A percentile compares a stretch with the other conserved stretches of the same genome.
Conservation (phyloP, 2,113 vertebrate species). For the Hypocryptadius cinnamomeus region DNA sequence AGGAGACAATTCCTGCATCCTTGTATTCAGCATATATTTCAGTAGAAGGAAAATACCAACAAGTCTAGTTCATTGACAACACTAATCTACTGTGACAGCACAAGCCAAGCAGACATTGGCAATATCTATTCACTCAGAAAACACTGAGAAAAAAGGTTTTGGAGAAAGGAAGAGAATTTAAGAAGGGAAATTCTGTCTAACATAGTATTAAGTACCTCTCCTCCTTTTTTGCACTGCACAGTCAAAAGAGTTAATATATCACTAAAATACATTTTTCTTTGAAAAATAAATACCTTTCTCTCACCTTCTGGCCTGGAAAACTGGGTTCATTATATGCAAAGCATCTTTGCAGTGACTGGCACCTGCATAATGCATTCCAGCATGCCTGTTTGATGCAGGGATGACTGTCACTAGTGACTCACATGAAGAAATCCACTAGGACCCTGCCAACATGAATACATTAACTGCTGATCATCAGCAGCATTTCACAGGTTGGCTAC, state of each 20-base stretch:
- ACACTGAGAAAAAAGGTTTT: neutral
- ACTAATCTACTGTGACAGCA: conserved; percentile 28
- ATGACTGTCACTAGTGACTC: neutral
- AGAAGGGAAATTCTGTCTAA: neutral
- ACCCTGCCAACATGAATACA: neutral
- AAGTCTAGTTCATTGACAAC: neutral
- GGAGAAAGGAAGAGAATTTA: neutral
- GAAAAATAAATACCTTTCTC: neutral
- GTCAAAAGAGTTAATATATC: neutral
- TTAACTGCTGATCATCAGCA: neutral
- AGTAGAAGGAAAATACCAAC: neutral
- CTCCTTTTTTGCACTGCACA: neutral
- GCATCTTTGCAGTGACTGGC: neutral
- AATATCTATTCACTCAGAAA: neutral
- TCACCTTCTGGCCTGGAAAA: neutral
- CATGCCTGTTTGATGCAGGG: neutral
- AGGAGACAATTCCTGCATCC: neutral
- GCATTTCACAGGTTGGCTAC: neutral
- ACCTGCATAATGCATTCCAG: neutral
- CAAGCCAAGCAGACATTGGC: conserved; percentile 14
- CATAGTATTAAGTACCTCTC: neutral
- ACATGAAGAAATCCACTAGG: neutral
- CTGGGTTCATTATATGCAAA: neutral
- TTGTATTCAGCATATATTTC: neutral
- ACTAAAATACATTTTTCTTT: neutral